Conservation (phyloP, 2,888 invertebrate genomes). For the Podotricha telesiphe region DNA sequence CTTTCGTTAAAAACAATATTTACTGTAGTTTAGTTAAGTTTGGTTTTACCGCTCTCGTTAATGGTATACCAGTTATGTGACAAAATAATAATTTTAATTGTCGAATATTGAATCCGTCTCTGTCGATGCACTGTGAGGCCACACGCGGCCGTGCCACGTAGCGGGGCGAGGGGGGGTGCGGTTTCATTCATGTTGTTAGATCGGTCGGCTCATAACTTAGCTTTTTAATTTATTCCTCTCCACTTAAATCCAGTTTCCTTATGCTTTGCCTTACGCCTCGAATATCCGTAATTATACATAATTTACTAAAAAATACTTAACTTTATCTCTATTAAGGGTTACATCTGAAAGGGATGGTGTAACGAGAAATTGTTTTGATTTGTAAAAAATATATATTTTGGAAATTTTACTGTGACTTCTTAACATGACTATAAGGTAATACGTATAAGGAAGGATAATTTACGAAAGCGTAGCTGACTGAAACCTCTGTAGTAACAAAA, state of each 20-base stretch:
- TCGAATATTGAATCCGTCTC: conserved; percentile 57
- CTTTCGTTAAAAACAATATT: neutral
- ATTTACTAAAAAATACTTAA: conserved; percentile 56
- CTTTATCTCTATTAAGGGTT: conserved; percentile 53
- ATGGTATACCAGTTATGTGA: neutral
- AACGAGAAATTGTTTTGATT: conserved; percentile 27
- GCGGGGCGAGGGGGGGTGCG: conserved; percentile 52
- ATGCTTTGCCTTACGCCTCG: conserved; percentile 64
- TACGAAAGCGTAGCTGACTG: too few species aligned
- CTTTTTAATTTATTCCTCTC: conserved; percentile 80
- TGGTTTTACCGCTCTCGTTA: neutral
- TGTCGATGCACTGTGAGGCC: conserved; percentile 71
- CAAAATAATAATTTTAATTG: neutral
- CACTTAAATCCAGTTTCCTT: conserved; percentile 68
- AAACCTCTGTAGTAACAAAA: too few species aligned
- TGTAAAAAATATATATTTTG: neutral
- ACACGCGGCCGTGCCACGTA: conserved; percentile 69
- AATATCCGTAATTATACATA: conserved; percentile 64
- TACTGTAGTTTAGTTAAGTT: neutral
- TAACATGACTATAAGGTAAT: too few species aligned
- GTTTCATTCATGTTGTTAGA: conserved; percentile 84
- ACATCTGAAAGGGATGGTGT: conserved; percentile 34
- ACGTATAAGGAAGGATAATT: too few species aligned
- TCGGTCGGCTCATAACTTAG: conserved; percentile 81
- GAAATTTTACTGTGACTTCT: neutral